Base-by-base conservation (phyloP, 2,113 vertebrate genomes). In the Esox niger region DNA sequence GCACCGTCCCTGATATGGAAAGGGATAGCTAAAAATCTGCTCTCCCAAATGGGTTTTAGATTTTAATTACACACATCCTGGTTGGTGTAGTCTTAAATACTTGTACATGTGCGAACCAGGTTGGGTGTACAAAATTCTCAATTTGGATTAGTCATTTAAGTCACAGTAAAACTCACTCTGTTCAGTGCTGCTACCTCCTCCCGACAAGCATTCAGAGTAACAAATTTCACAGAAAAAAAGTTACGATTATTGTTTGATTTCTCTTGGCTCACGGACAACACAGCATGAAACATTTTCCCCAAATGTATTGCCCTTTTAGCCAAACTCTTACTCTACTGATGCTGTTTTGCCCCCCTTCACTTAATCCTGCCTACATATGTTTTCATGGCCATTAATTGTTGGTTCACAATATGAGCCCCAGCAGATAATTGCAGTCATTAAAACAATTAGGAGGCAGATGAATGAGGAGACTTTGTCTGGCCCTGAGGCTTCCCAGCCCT, bases 401-500 rank as follows among this genome's bases (percentile, higher is more conserved):
- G 84, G 74, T 73, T 84, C 86, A 78, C 86, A 87, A 86, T 81
- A 83, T 81, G 85, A 87, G 90, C 87, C 88, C 86, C 89, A 87
- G 88, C 82, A 89, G 88, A 91, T 92, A 92, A 92, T 92, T 87
- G 89, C 73, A 52, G 86, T 89, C 89, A 91, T 91, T 92, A 91
- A 90, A 89, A 80, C 87, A 91, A 91, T 91, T 91, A 90, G 84
- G 83, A 76, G 82, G 82, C 87, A 87, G 86, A 91, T 87, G 87
- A 88, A 83, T 81, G 64, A 38, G 81, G 77, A 88, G 84, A 83
- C 76, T 86, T 61, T 82, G 77, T 82, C 75, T 71, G 77, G 79
- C 84, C 89, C 88, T 0, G 70, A 76, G 90, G 88, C 84, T 75
- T 82, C 80, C 38, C 71, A 74, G 73, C 80, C 73, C 83, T 79